Evolutionary conservation across 2,888 invertebrate genomes (phyloP).

Genomic region (Campaea margaritaria): DNA sequence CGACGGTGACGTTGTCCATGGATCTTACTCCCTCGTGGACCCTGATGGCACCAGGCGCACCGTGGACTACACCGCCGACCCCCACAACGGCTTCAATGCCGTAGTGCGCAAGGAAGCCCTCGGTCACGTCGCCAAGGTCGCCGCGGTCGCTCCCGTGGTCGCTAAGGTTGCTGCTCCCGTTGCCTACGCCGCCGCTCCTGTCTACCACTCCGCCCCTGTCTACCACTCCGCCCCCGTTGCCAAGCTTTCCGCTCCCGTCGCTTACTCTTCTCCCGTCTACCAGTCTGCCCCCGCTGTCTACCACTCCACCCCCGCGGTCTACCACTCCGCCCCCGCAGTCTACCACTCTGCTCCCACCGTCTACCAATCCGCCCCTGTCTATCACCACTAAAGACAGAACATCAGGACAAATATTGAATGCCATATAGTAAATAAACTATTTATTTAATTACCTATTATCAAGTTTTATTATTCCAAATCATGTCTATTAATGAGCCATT

Average conservation of each 20-base stretch:
- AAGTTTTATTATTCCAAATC: not conserved
- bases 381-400: constrained; percentile 55
- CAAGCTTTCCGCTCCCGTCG: constrained; percentile 49
- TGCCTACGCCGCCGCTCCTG: constrained; percentile 48
- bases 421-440: constrained; percentile 62
- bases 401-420: constrained; percentile 43
- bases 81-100: constrained; percentile 81
- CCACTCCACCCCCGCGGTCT: constrained; percentile 50
- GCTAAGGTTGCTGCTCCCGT: constrained; percentile 52
- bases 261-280: constrained; percentile 48
- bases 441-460: constrained; percentile 50
- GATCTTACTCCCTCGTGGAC: constrained; percentile 79
- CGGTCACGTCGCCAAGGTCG: constrained; percentile 52
- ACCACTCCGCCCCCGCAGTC: constrained; percentile 43
- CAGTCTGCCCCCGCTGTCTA: constrained; percentile 53
- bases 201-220: constrained; percentile 44
- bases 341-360: constrained; percentile 43
- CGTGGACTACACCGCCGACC: constrained; percentile 82
- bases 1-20: constrained; percentile 80
- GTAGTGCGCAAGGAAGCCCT: constrained; percentile 78
- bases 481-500: too few relatives aligned
- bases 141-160: constrained; percentile 45
- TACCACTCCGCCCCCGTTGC: constrained; percentile 50
- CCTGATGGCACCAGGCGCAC: constrained; percentile 80
- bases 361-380: constrained; percentile 45